phyloP scores from a whole-genome alignment of 1,140 invertebrate genomes.

The Hyles euphorbiae region DNA sequence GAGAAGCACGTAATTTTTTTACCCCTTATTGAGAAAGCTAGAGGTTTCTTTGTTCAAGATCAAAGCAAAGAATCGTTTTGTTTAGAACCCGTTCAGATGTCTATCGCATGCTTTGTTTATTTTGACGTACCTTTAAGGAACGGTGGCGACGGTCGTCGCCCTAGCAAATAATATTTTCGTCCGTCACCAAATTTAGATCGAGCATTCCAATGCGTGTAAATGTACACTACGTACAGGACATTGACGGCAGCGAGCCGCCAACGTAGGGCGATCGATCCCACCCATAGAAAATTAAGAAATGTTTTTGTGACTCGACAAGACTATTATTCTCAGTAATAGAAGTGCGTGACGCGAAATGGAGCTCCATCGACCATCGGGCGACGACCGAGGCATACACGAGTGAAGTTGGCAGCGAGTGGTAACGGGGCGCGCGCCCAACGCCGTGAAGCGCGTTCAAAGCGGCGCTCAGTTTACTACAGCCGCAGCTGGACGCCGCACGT shows the following conservation, averaged over 20 bases:
- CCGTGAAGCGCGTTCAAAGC: constrained; percentile 61
- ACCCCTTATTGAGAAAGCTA: no score
- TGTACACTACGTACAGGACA: background rate
- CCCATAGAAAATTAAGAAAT: constrained; percentile 18
- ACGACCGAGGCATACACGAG: constrained; percentile 56
- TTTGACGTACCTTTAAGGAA: constrained; percentile 26
- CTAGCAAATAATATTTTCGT: constrained; percentile 45
- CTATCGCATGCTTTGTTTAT: constrained; percentile 26
- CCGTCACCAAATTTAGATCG: constrained; percentile 41
- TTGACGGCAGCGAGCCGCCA: constrained; percentile 2
- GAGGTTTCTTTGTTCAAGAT: no score
- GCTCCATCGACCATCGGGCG: constrained; percentile 63
- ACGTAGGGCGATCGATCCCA: constrained; percentile 11
- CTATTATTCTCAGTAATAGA: constrained; percentile 45
- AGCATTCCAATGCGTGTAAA: constrained; percentile 22
- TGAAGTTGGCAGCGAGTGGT: constrained; percentile 51
- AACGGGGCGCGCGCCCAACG: constrained; percentile 47
- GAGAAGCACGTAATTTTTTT: no score
- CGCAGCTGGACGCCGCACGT: constrained; percentile 53
- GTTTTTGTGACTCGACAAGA: constrained; percentile 27
- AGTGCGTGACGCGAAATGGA: constrained; percentile 58
- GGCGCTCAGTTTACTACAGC: constrained; percentile 66
- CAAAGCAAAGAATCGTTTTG: background rate
- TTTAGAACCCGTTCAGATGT: constrained; percentile 13
- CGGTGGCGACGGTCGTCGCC: constrained; percentile 37